phyloP scores from a whole-genome alignment of 2,113 vertebrate species.

The Menidia beryllina region DNA sequence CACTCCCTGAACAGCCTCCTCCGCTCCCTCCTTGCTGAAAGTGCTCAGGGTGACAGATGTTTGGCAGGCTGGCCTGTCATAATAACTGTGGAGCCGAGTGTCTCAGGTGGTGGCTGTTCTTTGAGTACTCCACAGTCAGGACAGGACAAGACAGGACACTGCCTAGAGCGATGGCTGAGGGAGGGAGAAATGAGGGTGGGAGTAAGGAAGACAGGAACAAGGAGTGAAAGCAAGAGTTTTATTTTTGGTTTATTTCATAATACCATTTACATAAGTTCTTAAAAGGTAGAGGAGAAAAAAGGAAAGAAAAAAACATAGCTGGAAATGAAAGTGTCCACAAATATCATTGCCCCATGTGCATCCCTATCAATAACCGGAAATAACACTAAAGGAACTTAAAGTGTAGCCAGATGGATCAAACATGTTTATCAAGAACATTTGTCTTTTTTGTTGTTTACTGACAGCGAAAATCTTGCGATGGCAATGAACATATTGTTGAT shows the following conservation, averaged over 20 bases:
- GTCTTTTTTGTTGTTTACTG: too few relatives aligned
- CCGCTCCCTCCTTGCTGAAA: constrained; percentile 32
- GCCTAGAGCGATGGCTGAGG: constrained; percentile 31
- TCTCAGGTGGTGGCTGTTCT: constrained; percentile 65
- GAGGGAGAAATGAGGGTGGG: constrained; percentile 28
- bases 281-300: constrained; percentile 1
- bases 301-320: too few relatives aligned
- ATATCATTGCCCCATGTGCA: too few relatives aligned
- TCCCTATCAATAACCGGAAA: not conserved
- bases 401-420: not conserved
- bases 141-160: constrained; percentile 55
- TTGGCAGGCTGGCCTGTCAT: constrained; percentile 63
- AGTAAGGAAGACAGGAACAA: not conserved
- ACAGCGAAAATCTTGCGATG: too few relatives aligned
- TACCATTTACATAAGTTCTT: not conserved
- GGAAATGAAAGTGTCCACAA: too few relatives aligned
- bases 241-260: constrained; percentile 1
- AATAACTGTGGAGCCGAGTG: constrained; percentile 59
- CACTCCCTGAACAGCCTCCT: constrained; percentile 3
- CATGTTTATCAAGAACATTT: not conserved
- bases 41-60: constrained; percentile 66
- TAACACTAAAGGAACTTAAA: not conserved
- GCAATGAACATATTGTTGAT: not conserved
- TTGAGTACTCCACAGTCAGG: constrained; percentile 60
- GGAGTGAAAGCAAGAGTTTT: not conserved